Conservation (phyloP, 2,113 vertebrate species). For the Larimichthys crocea region DNA sequence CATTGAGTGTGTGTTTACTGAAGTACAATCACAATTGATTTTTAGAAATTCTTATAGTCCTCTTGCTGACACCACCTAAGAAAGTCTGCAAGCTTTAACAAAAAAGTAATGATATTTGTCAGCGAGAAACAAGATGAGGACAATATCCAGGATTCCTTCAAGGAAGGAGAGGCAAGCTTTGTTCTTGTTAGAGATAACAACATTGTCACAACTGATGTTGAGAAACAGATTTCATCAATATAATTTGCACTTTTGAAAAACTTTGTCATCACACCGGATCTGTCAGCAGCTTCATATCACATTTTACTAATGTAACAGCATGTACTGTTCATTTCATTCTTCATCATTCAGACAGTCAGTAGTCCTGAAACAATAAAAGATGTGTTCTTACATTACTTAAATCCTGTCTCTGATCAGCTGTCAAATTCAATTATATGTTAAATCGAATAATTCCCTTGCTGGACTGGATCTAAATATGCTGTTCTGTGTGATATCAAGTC, state of each 20-base stretch:
- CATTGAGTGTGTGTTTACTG: conserved; percentile 28
- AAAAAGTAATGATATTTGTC: conserved; percentile 43
- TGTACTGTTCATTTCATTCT: not conserved
- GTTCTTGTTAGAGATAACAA: conserved; percentile 16
- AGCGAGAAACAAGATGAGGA: conserved; percentile 25
- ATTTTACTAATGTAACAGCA: conserved; percentile 17
- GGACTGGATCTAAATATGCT: not conserved
- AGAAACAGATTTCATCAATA: conserved; percentile 23
- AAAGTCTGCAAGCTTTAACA: conserved; percentile 37
- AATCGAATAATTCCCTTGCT: not conserved
- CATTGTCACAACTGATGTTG: conserved; percentile 18
- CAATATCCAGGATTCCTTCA: conserved; percentile 26
- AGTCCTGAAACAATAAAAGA: not conserved
- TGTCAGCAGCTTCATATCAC: conserved; percentile 1
- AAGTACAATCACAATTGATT: conserved; percentile 47
- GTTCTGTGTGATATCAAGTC: not conserved
- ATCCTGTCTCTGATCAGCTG: conserved; percentile 3
- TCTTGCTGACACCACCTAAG: conserved; percentile 36
- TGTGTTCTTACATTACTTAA: not conserved
- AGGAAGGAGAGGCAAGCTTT: conserved; percentile 25
- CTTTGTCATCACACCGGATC: conserved; percentile 17
- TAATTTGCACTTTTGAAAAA: conserved; percentile 11
- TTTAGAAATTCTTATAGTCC: conserved; percentile 51
- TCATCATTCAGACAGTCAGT: not conserved
- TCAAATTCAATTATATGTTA: conserved; percentile 3